phyloP scores from a whole-genome alignment of 2,113 vertebrate species.

The Rhinolophus ferrumequinum region DNA sequence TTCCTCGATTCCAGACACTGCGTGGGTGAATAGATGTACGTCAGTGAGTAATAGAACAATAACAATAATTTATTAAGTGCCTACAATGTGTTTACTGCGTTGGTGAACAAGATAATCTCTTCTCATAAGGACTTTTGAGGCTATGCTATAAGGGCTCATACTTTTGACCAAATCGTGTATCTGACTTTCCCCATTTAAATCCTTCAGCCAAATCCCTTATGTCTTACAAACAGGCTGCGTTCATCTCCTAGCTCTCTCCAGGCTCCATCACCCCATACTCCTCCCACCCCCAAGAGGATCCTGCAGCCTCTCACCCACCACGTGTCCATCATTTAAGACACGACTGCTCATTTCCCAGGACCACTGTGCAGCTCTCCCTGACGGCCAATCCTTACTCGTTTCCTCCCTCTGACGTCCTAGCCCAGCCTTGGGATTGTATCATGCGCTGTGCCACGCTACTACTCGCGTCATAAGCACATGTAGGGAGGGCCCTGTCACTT shows the following conservation, averaged over 20 bases:
- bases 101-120: background rate
- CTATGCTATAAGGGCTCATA: background rate
- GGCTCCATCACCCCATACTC: too few relatives aligned
- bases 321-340: background rate
- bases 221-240: background rate
- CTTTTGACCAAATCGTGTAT: background rate
- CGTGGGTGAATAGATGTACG: background rate
- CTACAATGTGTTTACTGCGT: background rate
- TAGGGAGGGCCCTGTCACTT: background rate
- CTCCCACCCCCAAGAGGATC: rapidly evolving
- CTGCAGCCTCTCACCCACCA: background rate
- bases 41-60: background rate
- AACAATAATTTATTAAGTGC: background rate
- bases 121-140: background rate
- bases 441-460: background rate
- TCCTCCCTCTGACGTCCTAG: background rate
- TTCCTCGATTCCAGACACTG: background rate
- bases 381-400: background rate
- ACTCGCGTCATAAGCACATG: background rate
- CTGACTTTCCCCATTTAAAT: background rate
- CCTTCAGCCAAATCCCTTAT: background rate
- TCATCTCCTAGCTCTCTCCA: background rate
- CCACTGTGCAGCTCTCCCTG: background rate
- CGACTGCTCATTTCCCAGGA: background rate
- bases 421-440: background rate